Percentiles rank a stretch among this genome's conserved stretches.
Evolutionary conservation across 2,888 invertebrate genomes (phyloP).

Genomic region (Dicyrtomina minuta): DNA sequence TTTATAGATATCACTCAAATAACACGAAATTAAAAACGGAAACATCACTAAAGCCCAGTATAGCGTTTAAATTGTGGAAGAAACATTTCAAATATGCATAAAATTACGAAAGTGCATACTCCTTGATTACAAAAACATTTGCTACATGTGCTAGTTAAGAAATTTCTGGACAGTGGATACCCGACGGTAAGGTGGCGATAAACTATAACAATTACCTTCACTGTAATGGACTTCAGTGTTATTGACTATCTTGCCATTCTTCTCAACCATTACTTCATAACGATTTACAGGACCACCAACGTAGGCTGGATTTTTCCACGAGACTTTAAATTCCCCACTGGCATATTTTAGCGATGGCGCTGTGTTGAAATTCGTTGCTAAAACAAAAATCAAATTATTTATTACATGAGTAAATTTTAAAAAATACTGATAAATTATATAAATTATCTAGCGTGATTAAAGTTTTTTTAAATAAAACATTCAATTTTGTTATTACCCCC

Average conservation of each 20-base stretch:
- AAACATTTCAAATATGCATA: neutral
- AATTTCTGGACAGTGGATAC: too few species aligned
- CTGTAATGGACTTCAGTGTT: constrained; percentile 11
- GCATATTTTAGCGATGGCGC: constrained; percentile 37
- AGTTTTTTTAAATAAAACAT: too few species aligned
- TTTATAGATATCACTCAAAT: too few species aligned
- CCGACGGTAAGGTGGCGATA: too few species aligned
- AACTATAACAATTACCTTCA: constrained; percentile 13
- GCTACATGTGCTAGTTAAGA: neutral
- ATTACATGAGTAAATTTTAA: constrained; percentile 13
- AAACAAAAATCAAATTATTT: constrained; percentile 5
- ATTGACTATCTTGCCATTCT: constrained; percentile 54
- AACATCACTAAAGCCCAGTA: too few species aligned
- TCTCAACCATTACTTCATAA: constrained; percentile 61
- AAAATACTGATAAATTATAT: too few species aligned
- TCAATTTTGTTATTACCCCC: too few species aligned
- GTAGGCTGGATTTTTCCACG: constrained; percentile 61
- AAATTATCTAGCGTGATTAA: too few species aligned
- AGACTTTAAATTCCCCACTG: constrained; percentile 24
- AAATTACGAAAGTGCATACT: neutral
- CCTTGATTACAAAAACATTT: neutral
- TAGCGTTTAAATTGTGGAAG: too few species aligned
- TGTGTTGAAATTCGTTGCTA: constrained; percentile 37
- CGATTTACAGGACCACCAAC: constrained; percentile 63
- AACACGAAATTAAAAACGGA: too few species aligned